Evolutionary conservation across 2,797 vertebrate genomes (phyloP).

Genomic region (Paguma larvata): DNA sequence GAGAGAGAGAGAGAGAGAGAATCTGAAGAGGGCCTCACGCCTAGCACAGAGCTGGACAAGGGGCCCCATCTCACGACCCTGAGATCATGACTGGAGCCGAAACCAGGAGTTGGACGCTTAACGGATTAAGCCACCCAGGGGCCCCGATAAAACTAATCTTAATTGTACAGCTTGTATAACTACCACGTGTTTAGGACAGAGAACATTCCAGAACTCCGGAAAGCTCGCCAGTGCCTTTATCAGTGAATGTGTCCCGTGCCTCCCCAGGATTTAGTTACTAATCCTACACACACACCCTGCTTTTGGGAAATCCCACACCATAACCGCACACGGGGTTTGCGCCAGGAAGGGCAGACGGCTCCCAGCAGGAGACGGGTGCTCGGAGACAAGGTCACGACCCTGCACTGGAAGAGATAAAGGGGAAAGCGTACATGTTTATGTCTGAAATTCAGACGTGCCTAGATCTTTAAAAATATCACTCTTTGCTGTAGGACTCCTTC

Average conservation of each 20-base stretch:
- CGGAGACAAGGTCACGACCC: background rate
- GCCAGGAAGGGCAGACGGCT: background rate
- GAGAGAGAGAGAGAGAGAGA: no score
- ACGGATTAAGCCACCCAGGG: no score
- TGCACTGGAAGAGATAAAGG: background rate
- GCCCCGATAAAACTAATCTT: no score
- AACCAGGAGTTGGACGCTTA: no score
- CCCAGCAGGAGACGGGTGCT: background rate
- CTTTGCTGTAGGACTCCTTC: background rate
- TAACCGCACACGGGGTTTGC: no score
- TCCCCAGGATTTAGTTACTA: no score
- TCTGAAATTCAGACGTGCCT: background rate
- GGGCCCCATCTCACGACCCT: no score
- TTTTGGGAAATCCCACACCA: background rate
- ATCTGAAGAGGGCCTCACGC: accelerated
- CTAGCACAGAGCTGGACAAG: no score
- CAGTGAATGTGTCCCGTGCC: no score
- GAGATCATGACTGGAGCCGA: no score
- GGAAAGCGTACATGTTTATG: background rate
- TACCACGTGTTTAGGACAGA: background rate
- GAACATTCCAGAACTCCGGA: background rate
- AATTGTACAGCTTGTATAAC: background rate
- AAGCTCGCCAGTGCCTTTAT: no score
- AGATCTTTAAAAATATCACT: background rate
- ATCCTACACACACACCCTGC: no score